Evolutionary conservation across 2,888 invertebrate genomes (phyloP), one percentile per base, ranked within the genome.

Genomic region (Tillus elongatus): DNA sequence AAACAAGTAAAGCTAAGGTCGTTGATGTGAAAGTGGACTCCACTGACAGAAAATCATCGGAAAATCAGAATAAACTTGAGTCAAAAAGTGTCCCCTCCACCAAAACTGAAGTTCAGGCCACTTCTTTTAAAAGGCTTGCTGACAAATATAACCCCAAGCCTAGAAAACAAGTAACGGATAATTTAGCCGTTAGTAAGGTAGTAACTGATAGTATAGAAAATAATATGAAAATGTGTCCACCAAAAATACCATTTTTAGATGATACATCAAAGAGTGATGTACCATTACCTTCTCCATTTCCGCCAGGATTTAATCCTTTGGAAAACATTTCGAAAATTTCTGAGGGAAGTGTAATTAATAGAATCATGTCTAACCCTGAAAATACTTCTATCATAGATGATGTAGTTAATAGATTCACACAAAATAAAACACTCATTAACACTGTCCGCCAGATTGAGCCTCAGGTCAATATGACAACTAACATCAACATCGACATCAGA

Each of bases 91-190:
- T 19, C 6, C 13, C 32, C 15, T 4, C 38, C 44, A 8, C 14
- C 2, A 31, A 32, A 24, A 26, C 29, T 9, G 40, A 37, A 28
- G 4, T 11, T 2, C 27, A 2, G 27, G 15, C 13, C 13, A 9
- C 30, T 4, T 30, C 15, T 24, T 56, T 42, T 41, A 56, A 51
- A 47, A 50, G 67, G n/a, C 43, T 68, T 13, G 69, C 68, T 2
- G 63, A 66, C 40, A 70, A 69, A 49, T 69, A 68, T 40, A 63
- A 68, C 49, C 68, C 66, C 2, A 66, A 65, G 52, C 68, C 67
- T 1, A 55, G 62, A 19, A 58, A 52, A 10, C 10, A 35, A 30
- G 15, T 16, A 2, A 51, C 54, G 44, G 53, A 56, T 27, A 58
- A 61, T n/a, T n/a, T n/a, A n/a, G n/a, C n/a, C 30, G 38, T 56